These are phyloP conservation scores for Anthophora plumipes DNA, from an alignment of 2,888 invertebrate genomes.

Conservation along the genomic window DNA sequence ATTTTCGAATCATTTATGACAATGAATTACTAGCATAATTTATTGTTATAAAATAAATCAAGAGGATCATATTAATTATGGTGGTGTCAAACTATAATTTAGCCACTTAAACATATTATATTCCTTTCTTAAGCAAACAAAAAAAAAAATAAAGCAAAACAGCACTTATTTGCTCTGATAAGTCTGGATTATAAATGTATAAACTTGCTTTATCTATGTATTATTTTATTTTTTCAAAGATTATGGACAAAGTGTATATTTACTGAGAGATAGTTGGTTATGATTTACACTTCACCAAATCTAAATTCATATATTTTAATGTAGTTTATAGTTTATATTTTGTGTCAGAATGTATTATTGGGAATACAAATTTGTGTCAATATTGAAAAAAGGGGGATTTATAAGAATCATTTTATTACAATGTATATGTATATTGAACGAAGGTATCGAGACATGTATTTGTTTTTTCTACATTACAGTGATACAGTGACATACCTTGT, in stretches of 20 bases:
- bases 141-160: slow-evolving; percentile 56
- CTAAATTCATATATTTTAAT: slow-evolving; percentile 64
- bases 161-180: slow-evolving; percentile 70
- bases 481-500: slow-evolving; percentile 35
- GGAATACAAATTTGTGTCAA: slow-evolving; percentile 55
- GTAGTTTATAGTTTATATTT: slow-evolving; percentile 67
- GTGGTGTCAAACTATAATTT: slow-evolving; percentile 74
- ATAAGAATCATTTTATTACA: slow-evolving; percentile 53
- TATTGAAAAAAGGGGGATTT: slow-evolving; percentile 50
- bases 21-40: slow-evolving; percentile 46
- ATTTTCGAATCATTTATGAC: slow-evolving; percentile 63
- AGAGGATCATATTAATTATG: slow-evolving; percentile 63
- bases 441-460: slow-evolving; percentile 55
- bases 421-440: slow-evolving; percentile 51
- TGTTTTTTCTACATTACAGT: slow-evolving; percentile 57
- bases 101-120: slow-evolving; percentile 73
- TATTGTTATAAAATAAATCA: slow-evolving; percentile 58
- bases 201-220: slow-evolving; percentile 76
- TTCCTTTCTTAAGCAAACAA: slow-evolving; percentile 57
- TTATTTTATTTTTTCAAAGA: slow-evolving; percentile 75
- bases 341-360: slow-evolving; percentile 60
- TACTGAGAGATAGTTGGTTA: slow-evolving; percentile 70
- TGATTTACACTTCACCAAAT: slow-evolving; percentile 68
- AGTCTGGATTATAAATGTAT: slow-evolving; percentile 72
- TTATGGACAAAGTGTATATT: slow-evolving; percentile 79